phyloP scores from a whole-genome alignment of 2,113 vertebrate genomes.

The Campylomormyrus numenius region DNA sequence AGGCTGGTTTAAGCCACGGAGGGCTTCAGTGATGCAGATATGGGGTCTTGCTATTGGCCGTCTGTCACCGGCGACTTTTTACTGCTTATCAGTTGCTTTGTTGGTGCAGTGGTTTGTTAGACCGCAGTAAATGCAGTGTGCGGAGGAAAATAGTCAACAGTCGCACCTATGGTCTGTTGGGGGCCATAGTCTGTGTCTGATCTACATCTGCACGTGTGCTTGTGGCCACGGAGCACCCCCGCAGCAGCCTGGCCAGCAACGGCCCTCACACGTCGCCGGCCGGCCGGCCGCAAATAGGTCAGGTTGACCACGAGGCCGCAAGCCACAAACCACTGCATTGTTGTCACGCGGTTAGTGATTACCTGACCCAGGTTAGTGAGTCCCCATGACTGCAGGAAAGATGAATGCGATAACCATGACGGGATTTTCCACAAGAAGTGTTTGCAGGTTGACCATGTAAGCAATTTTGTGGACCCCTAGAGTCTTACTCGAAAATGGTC shows the following conservation, averaged over 20 bases:
- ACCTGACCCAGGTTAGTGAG: neutral
- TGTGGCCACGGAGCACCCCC: neutral
- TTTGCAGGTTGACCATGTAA: neutral
- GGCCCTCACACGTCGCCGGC: neutral
- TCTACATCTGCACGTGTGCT: neutral
- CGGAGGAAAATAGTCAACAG: neutral
- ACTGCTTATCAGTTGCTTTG: neutral
- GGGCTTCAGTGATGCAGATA: neutral
- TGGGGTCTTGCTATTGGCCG: neutral
- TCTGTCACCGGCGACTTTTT: neutral
- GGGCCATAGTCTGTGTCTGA: neutral
- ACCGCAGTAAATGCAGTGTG: neutral
- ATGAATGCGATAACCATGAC: neutral
- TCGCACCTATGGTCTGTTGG: neutral
- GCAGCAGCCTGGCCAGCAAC: neutral
- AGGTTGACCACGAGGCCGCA: neutral
- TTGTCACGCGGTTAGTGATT: neutral
- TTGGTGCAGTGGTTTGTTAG: neutral
- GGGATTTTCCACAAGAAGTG: neutral
- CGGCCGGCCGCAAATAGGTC: neutral
- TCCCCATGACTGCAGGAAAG: neutral
- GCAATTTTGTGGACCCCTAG: neutral
- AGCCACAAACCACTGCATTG: neutral
- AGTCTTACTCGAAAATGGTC: neutral
- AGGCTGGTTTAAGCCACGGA: neutral